Evolutionary conservation across 2,797 vertebrate species (phyloP).

Genomic region (Pteronotus mesoamericanus): DNA sequence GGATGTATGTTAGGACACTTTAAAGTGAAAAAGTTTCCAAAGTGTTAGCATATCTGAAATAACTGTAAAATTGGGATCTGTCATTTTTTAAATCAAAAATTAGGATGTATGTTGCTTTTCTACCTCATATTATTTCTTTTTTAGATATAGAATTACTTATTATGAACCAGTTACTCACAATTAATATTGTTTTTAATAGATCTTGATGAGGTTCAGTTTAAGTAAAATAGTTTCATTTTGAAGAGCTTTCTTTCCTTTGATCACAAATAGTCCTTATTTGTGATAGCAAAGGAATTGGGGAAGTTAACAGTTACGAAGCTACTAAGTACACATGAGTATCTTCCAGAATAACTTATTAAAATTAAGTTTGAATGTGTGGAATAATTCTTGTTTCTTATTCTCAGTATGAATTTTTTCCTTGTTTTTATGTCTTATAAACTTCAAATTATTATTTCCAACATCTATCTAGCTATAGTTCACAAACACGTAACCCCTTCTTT

Average conservation of each 20-base stretch:
- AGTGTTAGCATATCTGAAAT: background rate
- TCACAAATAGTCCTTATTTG: background rate
- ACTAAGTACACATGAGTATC: background rate
- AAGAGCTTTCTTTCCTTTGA: background rate
- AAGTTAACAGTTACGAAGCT: background rate
- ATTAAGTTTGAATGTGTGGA: background rate
- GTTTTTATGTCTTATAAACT: background rate
- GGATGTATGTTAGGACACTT: background rate
- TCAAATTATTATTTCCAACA: background rate
- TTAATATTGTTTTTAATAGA: constrained; percentile 10
- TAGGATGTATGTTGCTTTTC: background rate
- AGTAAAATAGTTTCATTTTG: background rate
- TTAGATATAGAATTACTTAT: constrained; percentile 22
- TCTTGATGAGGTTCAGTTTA: constrained; percentile 28
- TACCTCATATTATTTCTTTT: background rate
- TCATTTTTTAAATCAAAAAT: constrained; percentile 2
- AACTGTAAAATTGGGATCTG: background rate
- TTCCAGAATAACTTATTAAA: constrained; percentile 26
- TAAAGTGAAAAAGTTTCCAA: background rate
- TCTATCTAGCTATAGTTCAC: background rate
- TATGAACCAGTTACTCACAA: background rate
- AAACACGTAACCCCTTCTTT: background rate
- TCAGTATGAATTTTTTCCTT: background rate
- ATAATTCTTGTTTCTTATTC: background rate
- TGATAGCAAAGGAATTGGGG: background rate